A percentile compares a stretch with the other conserved stretches of the same genome.
These are phyloP conservation scores for Uropsilus gracilis DNA, from an alignment of 2,113 vertebrate species.

Conservation along the genomic window DNA sequence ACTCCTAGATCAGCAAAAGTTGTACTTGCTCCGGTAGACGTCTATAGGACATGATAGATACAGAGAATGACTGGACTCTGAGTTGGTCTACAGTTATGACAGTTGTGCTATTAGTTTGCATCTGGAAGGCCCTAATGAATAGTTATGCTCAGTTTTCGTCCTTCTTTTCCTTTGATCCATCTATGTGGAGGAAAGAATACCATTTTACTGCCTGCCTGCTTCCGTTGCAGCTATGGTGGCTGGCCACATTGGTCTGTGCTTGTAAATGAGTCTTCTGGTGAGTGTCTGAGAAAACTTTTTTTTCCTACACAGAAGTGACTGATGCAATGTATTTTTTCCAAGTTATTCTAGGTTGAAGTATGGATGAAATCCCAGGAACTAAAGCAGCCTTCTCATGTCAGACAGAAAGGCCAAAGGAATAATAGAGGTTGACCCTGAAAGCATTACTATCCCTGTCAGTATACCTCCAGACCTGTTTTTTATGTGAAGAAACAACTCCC, in stretches of 20 bases:
- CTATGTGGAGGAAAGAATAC: not conserved
- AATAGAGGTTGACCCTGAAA: not conserved
- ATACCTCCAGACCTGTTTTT: not conserved
- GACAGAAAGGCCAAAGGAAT: not conserved
- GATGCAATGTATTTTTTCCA: not conserved
- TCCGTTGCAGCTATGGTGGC: not conserved
- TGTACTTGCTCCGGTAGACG: not conserved
- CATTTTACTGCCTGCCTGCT: not conserved
- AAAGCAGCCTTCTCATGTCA: not conserved
- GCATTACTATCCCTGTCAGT: not conserved
- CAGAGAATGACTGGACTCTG: not conserved
- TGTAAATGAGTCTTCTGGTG: not conserved
- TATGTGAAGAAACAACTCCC: not conserved
- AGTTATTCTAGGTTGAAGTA: not conserved
- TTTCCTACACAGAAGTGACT: not conserved
- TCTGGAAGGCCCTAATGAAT: not conserved
- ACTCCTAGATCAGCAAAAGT: not conserved
- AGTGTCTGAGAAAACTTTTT: not conserved
- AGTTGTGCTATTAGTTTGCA: not conserved
- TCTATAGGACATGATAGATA: not conserved
- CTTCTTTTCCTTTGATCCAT: not conserved
- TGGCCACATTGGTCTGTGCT: no score
- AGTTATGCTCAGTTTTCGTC: not conserved
- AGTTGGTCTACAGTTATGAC: not conserved
- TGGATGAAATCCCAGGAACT: not conserved